These are phyloP conservation scores for Isoperla grammatica DNA, from an alignment of 2,888 invertebrate genomes.

Conservation along the genomic window DNA sequence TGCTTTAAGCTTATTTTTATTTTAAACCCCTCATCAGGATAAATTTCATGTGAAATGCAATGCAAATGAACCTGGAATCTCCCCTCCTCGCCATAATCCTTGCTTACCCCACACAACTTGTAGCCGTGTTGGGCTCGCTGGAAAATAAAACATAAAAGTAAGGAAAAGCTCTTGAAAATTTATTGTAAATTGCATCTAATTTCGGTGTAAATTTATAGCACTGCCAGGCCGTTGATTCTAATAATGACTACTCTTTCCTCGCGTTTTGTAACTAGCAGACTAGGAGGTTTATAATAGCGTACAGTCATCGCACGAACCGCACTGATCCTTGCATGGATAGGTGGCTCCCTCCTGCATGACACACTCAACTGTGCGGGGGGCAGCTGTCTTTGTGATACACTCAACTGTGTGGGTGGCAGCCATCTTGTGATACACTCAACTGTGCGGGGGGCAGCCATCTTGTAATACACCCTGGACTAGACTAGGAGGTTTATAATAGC, in stretches of 20 bases:
- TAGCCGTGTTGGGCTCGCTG: slow-evolving; percentile 8
- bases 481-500: too few species aligned
- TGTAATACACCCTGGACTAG: too few species aligned
- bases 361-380: too few species aligned
- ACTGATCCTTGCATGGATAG: too few species aligned
- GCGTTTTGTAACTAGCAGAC: too few species aligned
- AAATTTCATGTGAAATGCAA: slow-evolving; percentile 22
- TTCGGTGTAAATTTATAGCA: slow-evolving; percentile 9
- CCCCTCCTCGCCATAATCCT: slow-evolving; percentile 11
- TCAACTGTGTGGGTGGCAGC: too few species aligned
- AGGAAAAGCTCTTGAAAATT: slow-evolving; percentile 13
- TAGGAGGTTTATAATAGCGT: too few species aligned
- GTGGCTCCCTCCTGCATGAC: too few species aligned
- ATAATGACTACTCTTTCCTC: slow-evolving; percentile 11
- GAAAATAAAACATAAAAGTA: slow-evolving; percentile 17
- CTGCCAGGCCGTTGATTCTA: slow-evolving; percentile 13
- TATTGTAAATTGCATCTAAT: slow-evolving; percentile 20
- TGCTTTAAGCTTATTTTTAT: neutral
- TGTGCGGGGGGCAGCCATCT: too few species aligned
- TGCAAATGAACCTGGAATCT: slow-evolving; percentile 23
- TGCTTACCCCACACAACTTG: slow-evolving; percentile 15
- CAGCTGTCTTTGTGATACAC: too few species aligned
- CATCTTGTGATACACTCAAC: too few species aligned
- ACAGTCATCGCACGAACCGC: too few species aligned
- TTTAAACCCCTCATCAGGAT: slow-evolving; percentile 20